These are phyloP conservation scores for Bostrychus sinensis DNA, from an alignment of 2,113 vertebrate species.

Conservation along the genomic window DNA sequence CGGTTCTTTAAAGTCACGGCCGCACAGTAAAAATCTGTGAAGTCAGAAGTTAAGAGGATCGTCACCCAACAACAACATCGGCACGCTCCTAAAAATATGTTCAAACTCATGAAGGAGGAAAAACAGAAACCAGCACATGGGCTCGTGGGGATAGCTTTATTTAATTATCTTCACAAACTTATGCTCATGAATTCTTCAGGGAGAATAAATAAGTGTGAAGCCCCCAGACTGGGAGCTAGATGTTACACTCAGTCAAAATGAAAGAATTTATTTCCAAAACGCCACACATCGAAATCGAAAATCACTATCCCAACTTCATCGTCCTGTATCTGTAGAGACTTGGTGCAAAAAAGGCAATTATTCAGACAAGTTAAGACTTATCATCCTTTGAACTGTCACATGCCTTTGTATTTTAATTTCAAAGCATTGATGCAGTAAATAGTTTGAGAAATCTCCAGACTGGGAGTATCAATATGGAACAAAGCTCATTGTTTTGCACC, in stretches of 20 bases:
- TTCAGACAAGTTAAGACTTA: conserved; percentile 24
- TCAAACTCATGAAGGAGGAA: conserved; percentile 41
- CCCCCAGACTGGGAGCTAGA: conserved; percentile 24
- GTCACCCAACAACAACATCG: conserved; percentile 44
- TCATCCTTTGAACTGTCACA: conserved; percentile 18
- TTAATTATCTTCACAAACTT: conserved; percentile 60
- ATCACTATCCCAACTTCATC: conserved; percentile 40
- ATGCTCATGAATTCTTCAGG: conserved; percentile 47
- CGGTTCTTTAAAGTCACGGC: conserved; percentile 21
- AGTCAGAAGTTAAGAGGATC: conserved; percentile 56
- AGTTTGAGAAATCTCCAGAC: conserved; percentile 35
- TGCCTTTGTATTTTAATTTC: too few species aligned
- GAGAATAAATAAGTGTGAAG: conserved; percentile 40
- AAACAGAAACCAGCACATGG: conserved; percentile 11
- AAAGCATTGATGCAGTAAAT: conserved; percentile 31
- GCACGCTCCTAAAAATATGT: conserved; percentile 55
- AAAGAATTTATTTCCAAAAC: conserved; percentile 37
- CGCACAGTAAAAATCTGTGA: conserved; percentile 42
- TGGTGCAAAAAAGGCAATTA: conserved; percentile 4
- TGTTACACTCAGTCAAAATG: conserved; percentile 34
- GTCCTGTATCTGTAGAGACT: conserved; percentile 9
- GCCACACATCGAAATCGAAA: conserved; percentile 13
- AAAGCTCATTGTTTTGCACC: conserved; percentile 45
- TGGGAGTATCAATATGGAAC: conserved; percentile 19
- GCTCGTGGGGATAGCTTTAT: conserved; percentile 42